These are phyloP conservation scores for Cheilosia vernalis DNA, from an alignment of 2,888 invertebrate genomes.

Conservation along the genomic window DNA sequence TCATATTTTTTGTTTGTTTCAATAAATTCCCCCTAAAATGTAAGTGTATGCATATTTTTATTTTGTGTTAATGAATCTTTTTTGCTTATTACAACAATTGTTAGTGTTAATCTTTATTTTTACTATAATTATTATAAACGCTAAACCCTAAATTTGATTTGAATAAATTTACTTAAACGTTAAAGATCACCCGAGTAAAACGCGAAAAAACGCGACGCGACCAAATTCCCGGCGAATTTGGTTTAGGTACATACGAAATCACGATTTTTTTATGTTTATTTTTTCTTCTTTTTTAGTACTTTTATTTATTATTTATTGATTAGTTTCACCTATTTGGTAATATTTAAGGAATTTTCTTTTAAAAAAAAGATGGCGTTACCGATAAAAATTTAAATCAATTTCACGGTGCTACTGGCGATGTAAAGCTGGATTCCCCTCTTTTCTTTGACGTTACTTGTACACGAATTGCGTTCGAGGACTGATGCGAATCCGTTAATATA, in stretches of 20 bases:
- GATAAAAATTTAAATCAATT: background rate
- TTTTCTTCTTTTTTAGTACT: slow-evolving; percentile 31
- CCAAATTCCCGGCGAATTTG: slow-evolving; percentile 84
- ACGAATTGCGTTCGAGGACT: too few species aligned
- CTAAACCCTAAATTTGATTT: slow-evolving; percentile 76
- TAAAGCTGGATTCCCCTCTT: background rate
- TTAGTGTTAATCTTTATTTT: slow-evolving; percentile 71
- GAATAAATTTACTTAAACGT: slow-evolving; percentile 78
- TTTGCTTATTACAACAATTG: slow-evolving; percentile 58
- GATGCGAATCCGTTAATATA: too few species aligned
- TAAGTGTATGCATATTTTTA: slow-evolving; percentile 38
- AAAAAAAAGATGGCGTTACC: background rate
- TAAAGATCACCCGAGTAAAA: slow-evolving; percentile 84
- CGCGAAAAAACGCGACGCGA: slow-evolving; percentile 83
- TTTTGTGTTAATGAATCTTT: slow-evolving; percentile 55
- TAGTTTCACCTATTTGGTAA: slow-evolving; percentile 6
- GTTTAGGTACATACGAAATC: slow-evolving; percentile 84
- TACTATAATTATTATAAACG: slow-evolving; percentile 75
- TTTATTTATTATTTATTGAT: slow-evolving; percentile 41
- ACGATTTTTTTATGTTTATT: slow-evolving; percentile 79
- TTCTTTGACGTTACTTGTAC: too few species aligned
- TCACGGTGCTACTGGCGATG: background rate
- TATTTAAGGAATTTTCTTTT: slow-evolving; percentile 28
- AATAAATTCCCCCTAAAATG: slow-evolving; percentile 65
- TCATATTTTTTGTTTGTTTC: slow-evolving; percentile 5